These are phyloP conservation scores for Drosophila colorata DNA, from an alignment of 2,888 invertebrate genomes.

Conservation along the genomic window DNA sequence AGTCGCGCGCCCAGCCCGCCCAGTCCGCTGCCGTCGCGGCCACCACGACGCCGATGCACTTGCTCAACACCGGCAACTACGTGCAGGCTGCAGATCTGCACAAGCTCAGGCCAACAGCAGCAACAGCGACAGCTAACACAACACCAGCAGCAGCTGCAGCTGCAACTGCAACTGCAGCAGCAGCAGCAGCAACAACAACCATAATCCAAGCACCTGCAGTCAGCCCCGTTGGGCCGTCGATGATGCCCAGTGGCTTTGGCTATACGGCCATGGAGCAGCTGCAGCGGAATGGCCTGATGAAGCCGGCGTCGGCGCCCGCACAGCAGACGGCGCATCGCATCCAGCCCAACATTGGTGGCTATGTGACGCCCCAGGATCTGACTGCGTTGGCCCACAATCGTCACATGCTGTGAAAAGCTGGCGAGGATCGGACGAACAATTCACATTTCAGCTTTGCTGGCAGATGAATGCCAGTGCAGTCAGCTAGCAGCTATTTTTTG, in stretches of 20 bases:
- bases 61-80: conserved; percentile 57
- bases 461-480: conserved; percentile 7
- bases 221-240: neutral
- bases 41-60: conserved; percentile 35
- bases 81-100: conserved; percentile 65
- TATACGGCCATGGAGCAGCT: conserved; percentile 75
- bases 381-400: conserved; percentile 78
- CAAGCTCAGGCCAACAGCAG: conserved; percentile 45
- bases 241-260: conserved; percentile 44
- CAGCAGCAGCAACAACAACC: neutral
- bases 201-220: conserved; percentile 13
- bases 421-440: neutral
- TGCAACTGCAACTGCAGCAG: neutral
- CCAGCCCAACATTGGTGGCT: conserved; percentile 71
- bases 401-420: conserved; percentile 54
- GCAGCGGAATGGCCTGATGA: conserved; percentile 55
- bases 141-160: neutral
- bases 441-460: neutral
- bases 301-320: conserved; percentile 22
- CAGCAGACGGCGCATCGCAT: conserved; percentile 19
- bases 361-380: conserved; percentile 81
- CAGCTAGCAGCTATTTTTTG: conserved; percentile 26
- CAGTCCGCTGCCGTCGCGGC: neutral
- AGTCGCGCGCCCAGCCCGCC: conserved; percentile 5
- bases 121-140: neutral